These are phyloP conservation scores for Phataginus tricuspis DNA, from an alignment of 2,797 vertebrate species.

Conservation along the genomic window DNA sequence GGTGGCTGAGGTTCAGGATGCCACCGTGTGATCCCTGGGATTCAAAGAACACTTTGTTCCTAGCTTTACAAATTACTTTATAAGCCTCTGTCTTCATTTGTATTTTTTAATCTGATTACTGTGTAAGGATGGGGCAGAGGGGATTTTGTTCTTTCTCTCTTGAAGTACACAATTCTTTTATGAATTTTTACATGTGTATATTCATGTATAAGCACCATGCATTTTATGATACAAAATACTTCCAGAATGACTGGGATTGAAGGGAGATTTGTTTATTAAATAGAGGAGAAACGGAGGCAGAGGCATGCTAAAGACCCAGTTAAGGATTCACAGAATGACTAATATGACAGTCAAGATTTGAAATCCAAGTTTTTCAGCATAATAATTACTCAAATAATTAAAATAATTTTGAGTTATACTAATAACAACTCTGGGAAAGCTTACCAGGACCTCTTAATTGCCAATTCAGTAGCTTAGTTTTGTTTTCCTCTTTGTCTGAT, in stretches of 20 bases:
- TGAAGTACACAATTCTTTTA: not conserved
- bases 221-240: not conserved
- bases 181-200: not conserved
- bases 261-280: not conserved
- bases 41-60: slow-evolving; percentile 4
- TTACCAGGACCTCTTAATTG: slow-evolving; percentile 38
- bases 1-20: not conserved
- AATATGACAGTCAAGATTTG: not conserved
- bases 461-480: not conserved
- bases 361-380: not conserved
- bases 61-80: not conserved
- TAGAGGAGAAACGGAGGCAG: not conserved
- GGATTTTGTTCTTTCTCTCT: slow-evolving; percentile 3
- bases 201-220: no score
- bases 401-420: not conserved
- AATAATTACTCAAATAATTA: not conserved
- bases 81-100: slow-evolving; percentile 1
- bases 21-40: not conserved
- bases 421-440: slow-evolving; percentile 16
- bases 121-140: not conserved
- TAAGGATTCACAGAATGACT: not conserved
- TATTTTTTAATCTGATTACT: slow-evolving; percentile 32
- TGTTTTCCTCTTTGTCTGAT: slow-evolving; percentile 15
- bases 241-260: not conserved
- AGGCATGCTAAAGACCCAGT: not conserved